phyloP scores from a whole-genome alignment of 2,113 vertebrate species.

The Calonectris borealis region DNA sequence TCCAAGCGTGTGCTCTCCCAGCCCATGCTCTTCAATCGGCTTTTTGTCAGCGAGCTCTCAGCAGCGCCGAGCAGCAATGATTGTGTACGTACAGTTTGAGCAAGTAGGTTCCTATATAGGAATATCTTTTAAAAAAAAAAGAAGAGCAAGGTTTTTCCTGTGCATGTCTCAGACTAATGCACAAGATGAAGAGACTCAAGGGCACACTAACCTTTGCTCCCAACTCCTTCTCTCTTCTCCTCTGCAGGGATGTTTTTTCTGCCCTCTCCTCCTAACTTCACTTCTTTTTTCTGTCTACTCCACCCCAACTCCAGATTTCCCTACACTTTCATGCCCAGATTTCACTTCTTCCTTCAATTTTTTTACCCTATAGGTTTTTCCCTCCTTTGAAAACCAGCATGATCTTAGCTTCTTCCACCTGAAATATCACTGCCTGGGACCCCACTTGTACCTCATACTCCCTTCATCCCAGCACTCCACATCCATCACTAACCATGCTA shows the following conservation, averaged over 20 bases:
- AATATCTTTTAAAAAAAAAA: not conserved
- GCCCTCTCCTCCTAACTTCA: not conserved
- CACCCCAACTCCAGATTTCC: not conserved
- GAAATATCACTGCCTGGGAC: not conserved
- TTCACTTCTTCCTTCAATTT: not conserved
- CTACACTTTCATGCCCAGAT: not conserved
- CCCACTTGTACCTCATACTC: not conserved
- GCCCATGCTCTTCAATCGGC: fast-evolving
- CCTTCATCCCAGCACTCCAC: not conserved
- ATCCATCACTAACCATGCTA: not conserved
- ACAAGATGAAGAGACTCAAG: not conserved
- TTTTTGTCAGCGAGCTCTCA: not conserved
- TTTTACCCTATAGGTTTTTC: fast-evolving
- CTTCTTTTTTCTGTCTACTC: not conserved
- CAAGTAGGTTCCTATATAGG: not conserved
- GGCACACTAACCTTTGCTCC: not conserved
- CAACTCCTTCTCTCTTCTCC: not conserved
- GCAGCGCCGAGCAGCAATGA: not conserved
- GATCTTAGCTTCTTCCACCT: not conserved
- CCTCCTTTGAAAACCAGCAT: not conserved
- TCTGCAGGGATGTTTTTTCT: not conserved
- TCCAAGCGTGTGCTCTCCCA: fast-evolving
- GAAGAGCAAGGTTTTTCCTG: not conserved
- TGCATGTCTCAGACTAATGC: not conserved
- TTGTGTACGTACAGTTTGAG: fast-evolving